These are phyloP conservation scores for Corythaixoides concolor DNA, from an alignment of 2,113 vertebrate genomes.

Conservation along the genomic window DNA sequence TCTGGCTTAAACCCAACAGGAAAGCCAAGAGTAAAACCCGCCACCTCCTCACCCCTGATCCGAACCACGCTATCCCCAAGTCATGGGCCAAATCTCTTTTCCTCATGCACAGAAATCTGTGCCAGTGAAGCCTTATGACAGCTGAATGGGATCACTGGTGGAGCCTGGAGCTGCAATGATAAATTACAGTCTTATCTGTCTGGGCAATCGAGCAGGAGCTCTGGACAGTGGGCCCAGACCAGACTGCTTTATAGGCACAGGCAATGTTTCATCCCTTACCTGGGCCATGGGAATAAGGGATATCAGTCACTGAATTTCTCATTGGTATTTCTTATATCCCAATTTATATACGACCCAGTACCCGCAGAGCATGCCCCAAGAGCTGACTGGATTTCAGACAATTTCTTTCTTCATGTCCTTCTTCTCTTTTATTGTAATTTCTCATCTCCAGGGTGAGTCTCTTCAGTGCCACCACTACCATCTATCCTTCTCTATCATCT, in stretches of 20 bases:
- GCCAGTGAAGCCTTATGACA: neutral
- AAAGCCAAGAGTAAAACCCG: neutral
- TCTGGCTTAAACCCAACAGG: neutral
- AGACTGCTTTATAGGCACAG: neutral
- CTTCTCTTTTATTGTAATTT: neutral
- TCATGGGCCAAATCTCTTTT: neutral
- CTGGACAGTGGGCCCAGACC: neutral
- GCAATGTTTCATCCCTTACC: neutral
- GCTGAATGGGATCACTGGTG: neutral
- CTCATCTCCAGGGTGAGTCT: neutral
- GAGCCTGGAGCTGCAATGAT: neutral
- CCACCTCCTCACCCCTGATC: neutral
- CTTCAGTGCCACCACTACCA: neutral
- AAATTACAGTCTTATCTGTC: neutral
- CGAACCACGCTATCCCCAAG: neutral
- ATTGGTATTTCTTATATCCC: neutral
- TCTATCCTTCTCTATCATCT: neutral
- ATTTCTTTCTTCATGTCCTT: neutral
- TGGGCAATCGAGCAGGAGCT: fast-evolving
- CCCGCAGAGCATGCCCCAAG: neutral
- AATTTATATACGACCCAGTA: neutral
- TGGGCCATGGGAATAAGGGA: neutral
- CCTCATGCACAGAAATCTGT: neutral
- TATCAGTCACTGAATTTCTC: neutral
- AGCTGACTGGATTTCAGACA: neutral